A percentile compares a stretch with the other conserved stretches of the same genome.
phyloP scores from a whole-genome alignment of 2,113 vertebrate genomes.

The Neotoma lepida region DNA sequence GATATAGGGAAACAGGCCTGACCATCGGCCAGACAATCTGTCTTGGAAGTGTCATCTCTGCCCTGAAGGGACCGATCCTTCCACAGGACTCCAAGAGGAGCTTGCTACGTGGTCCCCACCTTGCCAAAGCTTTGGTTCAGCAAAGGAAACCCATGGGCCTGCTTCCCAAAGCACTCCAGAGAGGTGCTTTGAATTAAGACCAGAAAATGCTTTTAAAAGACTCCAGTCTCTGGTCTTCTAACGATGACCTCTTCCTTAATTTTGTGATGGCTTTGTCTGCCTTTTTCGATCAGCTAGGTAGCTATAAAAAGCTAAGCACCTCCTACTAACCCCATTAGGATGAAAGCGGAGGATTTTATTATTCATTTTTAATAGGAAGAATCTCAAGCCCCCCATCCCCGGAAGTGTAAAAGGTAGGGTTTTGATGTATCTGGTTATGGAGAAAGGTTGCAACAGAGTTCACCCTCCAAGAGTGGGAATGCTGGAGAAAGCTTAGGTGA shows the following conservation, averaged over 20 bases:
- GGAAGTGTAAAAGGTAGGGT: constrained; percentile 80
- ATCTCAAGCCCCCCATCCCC: constrained; percentile 79
- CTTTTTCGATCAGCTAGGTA: constrained; percentile 77
- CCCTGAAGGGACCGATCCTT: not conserved
- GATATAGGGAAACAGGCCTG: not conserved
- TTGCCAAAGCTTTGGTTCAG: constrained; percentile 55
- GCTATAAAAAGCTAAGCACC: constrained; percentile 84
- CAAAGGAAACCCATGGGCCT: not conserved
- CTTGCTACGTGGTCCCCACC: not conserved
- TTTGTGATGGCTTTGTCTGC: constrained; percentile 77
- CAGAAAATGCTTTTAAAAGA: constrained; percentile 79
- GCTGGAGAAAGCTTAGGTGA: not conserved
- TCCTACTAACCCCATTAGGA: constrained; percentile 85
- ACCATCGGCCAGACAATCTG: not conserved
- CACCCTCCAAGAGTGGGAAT: constrained; percentile 54
- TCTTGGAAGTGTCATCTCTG: constrained; percentile 31
- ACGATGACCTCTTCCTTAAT: constrained; percentile 80
- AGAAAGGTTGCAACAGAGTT: constrained; percentile 74
- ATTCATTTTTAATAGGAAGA: constrained; percentile 84
- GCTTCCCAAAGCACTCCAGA: constrained; percentile 44
- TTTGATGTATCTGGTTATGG: constrained; percentile 74
- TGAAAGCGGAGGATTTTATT: constrained; percentile 83
- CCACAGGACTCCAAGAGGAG: constrained; percentile 1
- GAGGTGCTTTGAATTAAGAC: constrained; percentile 78
- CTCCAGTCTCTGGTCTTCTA: constrained; percentile 70